phyloP scores from a whole-genome alignment of 2,797 vertebrate genomes.

The Falco novaeseelandiae region DNA sequence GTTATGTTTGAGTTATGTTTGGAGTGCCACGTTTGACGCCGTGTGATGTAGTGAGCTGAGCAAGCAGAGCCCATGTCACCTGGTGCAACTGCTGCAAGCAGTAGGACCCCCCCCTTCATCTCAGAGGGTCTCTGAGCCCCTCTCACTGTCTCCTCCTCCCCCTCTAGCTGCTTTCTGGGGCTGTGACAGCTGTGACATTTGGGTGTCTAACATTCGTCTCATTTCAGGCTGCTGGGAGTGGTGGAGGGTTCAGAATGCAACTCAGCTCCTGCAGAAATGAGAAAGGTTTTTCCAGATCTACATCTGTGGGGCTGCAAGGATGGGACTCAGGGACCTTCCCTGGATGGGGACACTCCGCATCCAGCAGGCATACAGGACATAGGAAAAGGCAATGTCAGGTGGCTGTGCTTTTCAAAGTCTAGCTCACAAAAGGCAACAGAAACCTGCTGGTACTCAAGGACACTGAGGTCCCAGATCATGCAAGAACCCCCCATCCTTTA shows the following conservation, averaged over 20 bases:
- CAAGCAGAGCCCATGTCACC: background rate
- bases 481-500: background rate
- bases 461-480: background rate
- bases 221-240: background rate
- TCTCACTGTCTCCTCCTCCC: background rate
- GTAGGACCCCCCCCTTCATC: background rate
- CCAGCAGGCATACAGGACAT: background rate
- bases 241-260: background rate
- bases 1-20: too few relatives aligned
- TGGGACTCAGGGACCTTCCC: background rate
- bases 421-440: background rate
- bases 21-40: background rate
- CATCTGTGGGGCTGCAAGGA: background rate
- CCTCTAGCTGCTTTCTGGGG: background rate
- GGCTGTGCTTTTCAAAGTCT: background rate
- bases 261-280: background rate
- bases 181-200: background rate
- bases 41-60: background rate
- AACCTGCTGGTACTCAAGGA: background rate
- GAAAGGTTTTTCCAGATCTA: background rate
- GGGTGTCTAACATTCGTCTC: background rate
- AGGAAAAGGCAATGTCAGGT: background rate
- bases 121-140: background rate
- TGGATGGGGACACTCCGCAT: accelerated
- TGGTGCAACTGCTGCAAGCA: background rate